phyloP scores from a whole-genome alignment of 2,113 vertebrate species.

The Camelus dromedarius region DNA sequence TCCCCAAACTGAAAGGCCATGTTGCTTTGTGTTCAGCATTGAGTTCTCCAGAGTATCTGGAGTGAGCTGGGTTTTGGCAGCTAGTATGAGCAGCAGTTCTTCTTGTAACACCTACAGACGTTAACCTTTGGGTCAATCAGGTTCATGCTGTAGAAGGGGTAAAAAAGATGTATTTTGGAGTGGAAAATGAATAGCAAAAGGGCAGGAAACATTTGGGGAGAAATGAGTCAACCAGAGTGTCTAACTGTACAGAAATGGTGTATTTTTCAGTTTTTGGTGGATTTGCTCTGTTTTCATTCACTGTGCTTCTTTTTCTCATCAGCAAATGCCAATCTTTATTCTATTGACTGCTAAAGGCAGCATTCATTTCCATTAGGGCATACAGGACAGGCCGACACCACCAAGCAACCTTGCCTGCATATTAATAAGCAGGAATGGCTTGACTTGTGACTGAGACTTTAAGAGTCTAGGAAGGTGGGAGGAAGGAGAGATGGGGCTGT shows the following conservation, averaged over 20 bases:
- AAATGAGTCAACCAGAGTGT: background rate
- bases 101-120: background rate
- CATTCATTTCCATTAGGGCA: background rate
- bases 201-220: background rate
- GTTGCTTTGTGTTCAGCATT: conserved; percentile 35
- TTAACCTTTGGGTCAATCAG: background rate
- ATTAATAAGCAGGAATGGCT: conserved; percentile 1
- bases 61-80: background rate
- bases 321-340: background rate
- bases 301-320: background rate
- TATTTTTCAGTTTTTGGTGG: background rate
- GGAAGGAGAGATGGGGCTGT: background rate
- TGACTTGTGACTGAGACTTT: background rate
- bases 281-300: background rate
- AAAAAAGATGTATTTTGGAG: background rate
- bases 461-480: background rate
- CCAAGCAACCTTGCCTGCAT: background rate
- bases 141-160: background rate
- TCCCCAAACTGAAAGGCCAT: background rate
- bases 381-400: background rate
- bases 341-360: background rate
- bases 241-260: background rate
- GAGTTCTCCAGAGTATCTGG: background rate
- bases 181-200: background rate
- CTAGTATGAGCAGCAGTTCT: background rate